Conservation (phyloP, 2,888 invertebrate genomes). For the Caenorhabditis sp. region DNA sequence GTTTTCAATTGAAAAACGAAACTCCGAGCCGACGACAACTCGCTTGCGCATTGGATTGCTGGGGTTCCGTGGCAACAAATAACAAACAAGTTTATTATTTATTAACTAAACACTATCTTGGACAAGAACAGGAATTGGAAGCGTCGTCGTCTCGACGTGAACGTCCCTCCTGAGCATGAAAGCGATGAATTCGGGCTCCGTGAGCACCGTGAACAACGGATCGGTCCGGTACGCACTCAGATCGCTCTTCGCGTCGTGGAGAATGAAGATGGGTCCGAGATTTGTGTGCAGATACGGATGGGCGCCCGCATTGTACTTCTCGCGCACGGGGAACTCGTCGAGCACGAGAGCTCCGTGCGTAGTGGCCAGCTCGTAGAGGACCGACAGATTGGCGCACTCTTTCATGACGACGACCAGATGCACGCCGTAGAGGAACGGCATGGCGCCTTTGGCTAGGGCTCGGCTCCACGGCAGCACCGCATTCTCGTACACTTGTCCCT, state of each 20-base stretch:
- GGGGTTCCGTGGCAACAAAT: too few relatives aligned
- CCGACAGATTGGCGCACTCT: constrained; percentile 1
- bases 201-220: constrained; percentile 6
- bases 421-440: constrained; percentile 16
- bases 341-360: not conserved
- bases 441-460: constrained; percentile 6
- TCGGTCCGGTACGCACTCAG: not conserved
- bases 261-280: constrained; percentile 14
- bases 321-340: not conserved
- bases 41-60: too few relatives aligned
- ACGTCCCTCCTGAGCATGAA: constrained; percentile 11
- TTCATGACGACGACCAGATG: constrained; percentile 1
- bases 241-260: constrained; percentile 4
- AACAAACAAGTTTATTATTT: too few relatives aligned
- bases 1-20: too few relatives aligned
- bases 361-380: not conserved
- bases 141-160: not conserved
- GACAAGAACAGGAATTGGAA: not conserved
- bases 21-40: too few relatives aligned
- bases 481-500: constrained; percentile 8
- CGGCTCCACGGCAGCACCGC: constrained; percentile 3
- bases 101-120: too few relatives aligned
- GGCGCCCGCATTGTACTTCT: constrained; percentile 1
- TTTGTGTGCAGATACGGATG: constrained; percentile 12
- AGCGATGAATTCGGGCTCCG: constrained; percentile 2